Percentiles rank a stretch among this genome's conserved stretches.
These are phyloP conservation scores for Phalera bucephala DNA, from an alignment of 2,888 invertebrate species.

Conservation along the genomic window DNA sequence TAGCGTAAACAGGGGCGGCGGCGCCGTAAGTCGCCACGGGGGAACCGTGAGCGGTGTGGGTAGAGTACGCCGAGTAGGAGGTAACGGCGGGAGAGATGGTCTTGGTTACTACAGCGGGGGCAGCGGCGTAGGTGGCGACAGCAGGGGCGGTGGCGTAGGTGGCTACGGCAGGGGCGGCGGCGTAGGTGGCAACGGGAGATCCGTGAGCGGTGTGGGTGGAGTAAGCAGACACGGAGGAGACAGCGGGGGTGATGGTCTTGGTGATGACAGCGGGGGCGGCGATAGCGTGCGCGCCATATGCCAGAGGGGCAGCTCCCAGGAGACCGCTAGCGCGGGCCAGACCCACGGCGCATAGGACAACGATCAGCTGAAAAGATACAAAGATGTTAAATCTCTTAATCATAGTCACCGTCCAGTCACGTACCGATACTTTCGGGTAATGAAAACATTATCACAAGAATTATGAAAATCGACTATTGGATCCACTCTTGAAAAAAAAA, in stretches of 20 bases:
- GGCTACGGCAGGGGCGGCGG: too few species aligned
- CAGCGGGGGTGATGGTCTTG: slow-evolving; percentile 62
- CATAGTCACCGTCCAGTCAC: too few species aligned
- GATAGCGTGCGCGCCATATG: slow-evolving; percentile 70
- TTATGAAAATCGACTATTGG: too few species aligned
- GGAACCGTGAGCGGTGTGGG: slow-evolving; percentile 45
- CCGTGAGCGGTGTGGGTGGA: slow-evolving; percentile 42
- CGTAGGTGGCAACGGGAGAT: slow-evolving; percentile 23
- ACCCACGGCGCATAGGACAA: slow-evolving; percentile 84
- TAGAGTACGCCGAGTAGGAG: slow-evolving; percentile 64
- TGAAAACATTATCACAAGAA: too few species aligned
- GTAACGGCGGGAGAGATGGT: too few species aligned
- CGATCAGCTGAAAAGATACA: slow-evolving; percentile 69
- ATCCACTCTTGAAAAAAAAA: too few species aligned
- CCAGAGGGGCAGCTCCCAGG: slow-evolving; percentile 67
- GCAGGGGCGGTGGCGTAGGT: slow-evolving; percentile 32
- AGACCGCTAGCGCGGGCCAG: slow-evolving; percentile 82
- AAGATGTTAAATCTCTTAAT: slow-evolving; percentile 8
- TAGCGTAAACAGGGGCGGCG: slow-evolving; percentile 48
- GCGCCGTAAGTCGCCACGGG: slow-evolving; percentile 40
- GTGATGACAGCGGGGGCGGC: slow-evolving; percentile 59
- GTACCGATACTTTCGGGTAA: too few species aligned
- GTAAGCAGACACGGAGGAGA: slow-evolving; percentile 57
- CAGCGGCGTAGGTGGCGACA: slow-evolving; percentile 31
- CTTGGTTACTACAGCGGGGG: slow-evolving; percentile 40